Percentiles rank a stretch among this genome's conserved stretches.
Evolutionary conservation across 2,888 invertebrate genomes (phyloP).

Genomic region (Apomyelois bistriatella): DNA sequence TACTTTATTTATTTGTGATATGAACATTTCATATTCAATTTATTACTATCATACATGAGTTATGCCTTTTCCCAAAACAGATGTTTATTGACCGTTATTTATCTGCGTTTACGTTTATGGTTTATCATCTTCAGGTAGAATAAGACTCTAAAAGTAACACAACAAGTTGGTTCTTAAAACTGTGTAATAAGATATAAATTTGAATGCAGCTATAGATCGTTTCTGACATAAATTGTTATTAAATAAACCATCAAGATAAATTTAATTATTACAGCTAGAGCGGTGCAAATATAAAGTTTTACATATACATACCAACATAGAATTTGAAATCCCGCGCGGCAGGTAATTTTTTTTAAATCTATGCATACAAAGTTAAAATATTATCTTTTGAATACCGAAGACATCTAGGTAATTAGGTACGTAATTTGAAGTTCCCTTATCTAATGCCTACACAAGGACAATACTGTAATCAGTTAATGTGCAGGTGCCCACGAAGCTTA

Average conservation of each 20-base stretch:
- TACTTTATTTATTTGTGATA: slow-evolving; percentile 26
- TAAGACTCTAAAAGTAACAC: not conserved
- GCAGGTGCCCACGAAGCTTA: not conserved
- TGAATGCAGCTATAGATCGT: not conserved
- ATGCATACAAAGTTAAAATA: too few species aligned
- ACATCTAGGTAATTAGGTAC: not conserved
- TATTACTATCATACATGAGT: slow-evolving; percentile 37
- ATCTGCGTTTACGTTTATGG: slow-evolving; percentile 14
- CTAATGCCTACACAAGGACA: not conserved
- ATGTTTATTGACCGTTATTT: slow-evolving; percentile 30
- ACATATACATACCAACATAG: too few species aligned
- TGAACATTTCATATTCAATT: slow-evolving; percentile 30
- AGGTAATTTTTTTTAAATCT: too few species aligned
- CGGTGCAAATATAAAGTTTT: too few species aligned
- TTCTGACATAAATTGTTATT: too few species aligned
- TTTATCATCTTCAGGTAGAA: slow-evolving; percentile 16
- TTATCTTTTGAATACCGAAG: not conserved
- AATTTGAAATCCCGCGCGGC: too few species aligned
- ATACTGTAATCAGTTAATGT: slow-evolving; percentile 7
- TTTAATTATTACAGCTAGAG: too few species aligned
- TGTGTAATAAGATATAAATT: not conserved
- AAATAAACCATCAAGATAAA: too few species aligned
- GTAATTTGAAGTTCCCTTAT: too few species aligned
- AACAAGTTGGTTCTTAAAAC: not conserved
- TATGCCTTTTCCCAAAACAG: slow-evolving; percentile 30